A percentile compares a stretch with the other conserved stretches of the same genome.
phyloP scores from a whole-genome alignment of 2,113 vertebrate species.

The Psilopsiagon aymara region DNA sequence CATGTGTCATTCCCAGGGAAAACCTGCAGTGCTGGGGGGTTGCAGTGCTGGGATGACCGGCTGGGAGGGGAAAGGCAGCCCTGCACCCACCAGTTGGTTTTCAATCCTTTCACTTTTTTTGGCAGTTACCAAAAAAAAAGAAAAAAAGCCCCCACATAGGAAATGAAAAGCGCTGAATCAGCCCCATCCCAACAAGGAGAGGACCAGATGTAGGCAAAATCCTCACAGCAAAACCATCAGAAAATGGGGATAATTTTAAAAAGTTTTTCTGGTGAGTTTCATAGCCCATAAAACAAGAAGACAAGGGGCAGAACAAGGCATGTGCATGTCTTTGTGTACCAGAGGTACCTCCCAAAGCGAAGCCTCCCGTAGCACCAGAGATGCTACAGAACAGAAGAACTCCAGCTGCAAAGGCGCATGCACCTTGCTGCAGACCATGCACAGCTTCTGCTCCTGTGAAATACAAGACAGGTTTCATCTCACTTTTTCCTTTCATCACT shows the following conservation, averaged over 20 bases:
- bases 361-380: neutral
- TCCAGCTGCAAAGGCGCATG: neutral
- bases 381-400: neutral
- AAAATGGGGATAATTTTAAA: rapidly evolving
- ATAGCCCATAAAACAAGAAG: neutral
- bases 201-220: neutral
- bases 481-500: neutral
- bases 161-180: neutral
- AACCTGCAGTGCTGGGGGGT: rapidly evolving
- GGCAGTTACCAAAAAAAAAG: neutral
- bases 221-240: neutral
- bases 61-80: neutral
- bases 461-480: neutral
- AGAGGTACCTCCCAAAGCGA: neutral
- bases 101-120: neutral
- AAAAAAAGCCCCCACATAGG: neutral
- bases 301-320: neutral
- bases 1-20: rapidly evolving
- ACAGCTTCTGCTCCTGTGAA: neutral
- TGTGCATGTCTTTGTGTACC: rapidly evolving
- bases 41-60: neutral
- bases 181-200: neutral
- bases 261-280: neutral
- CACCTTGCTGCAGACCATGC: neutral
- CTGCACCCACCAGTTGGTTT: neutral